Base-by-base conservation (phyloP, 2,113 vertebrate genomes). In the Ameiurus melas region DNA sequence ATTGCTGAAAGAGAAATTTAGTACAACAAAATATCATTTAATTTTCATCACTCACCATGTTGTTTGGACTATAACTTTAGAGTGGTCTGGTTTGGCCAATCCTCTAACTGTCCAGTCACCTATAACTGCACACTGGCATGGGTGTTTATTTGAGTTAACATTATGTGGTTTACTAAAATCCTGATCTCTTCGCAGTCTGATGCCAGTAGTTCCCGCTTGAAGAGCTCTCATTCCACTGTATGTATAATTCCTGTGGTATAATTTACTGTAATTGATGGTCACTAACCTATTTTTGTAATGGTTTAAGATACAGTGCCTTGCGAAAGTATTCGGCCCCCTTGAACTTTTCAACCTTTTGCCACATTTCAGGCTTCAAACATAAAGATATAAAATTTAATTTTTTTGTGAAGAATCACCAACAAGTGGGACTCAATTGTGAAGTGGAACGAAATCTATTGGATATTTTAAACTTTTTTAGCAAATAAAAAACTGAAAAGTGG, bases 141-240 rank as follows among this genome's bases (percentile, higher is more conserved):
- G 10, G 25, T 79, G 53, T 8, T 57, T 39, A 27, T 77, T 3
- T 57, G 17, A 75, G 43, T 83, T 36, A 39, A 51, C 16, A 4
- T 53, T 64, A 1, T 43, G 8, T 22, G 5, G 25, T 82, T 82
- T 53, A 58, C 22, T 36, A 75, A 71, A 19, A 30, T 85, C 39
- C 84, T 92, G 86, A 91, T 92, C 83, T 92, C 88, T 93, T 92
- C 92, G 92, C 91, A 96, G 96, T 94, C 93, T 84, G 95, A 95
- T 55, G 89, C 89, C 91, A 91, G 91, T 90, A 94, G 93, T 90
- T 95, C 95, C 62, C 73, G 89, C 75, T 93, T 96, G 91, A 96
- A 94, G 93, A 95, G 85, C 84, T 94, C 95, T 86, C 94, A 93
- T 84, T 96, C 96, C 89, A 95, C 96, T 93, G 95, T 96, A 96